Base-by-base conservation (phyloP, 2,113 vertebrate genomes). In the Ciconia maguari region DNA sequence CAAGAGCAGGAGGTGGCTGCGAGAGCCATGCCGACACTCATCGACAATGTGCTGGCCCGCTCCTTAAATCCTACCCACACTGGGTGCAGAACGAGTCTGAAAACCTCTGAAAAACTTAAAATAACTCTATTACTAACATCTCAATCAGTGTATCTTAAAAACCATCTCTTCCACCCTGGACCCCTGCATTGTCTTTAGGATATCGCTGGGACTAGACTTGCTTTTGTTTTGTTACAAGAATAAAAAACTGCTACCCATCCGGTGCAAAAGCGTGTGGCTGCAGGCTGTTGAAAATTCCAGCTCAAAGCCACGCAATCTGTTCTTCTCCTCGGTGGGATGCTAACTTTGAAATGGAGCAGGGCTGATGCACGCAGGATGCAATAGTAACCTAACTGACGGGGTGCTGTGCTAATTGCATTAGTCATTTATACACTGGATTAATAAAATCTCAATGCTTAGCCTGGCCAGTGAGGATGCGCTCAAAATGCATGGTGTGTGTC, bases 11-110 rank as follows among this genome's bases (percentile, higher is more conserved):
- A 70, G n/a, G 26, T 1, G 8, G 70, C 65, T 81, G n/a, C 0
- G 0, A 49, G 4, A 3, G n/a, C 68, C 4, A 0, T 48, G n/a
- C 24, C 22, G 25, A 65, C 0, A 1, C 15, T 91, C 19, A 1
- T 25, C 6, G 3, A 25, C 13, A 41, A 52, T 14, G 19, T 11
- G 10, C 11, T 2, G 2, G 8, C 9, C 20, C 0, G 4, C 9
- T 89, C 49, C 68, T 41, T 42, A 66, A 87, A 72, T 76, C 83
- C 41, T 27, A 15, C 38, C n/a, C 71, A 27, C 25, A 54, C 1
- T 13, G 34, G 57, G 20, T 3, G 1, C 34, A 80, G 72, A 89
- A 42, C 0, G 7, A 74, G 7, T 6, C 44, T 64, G 58, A 54
- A 82, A 64, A 55, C 15, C 49, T 34, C 10, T 10, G 38, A 38